These are phyloP conservation scores for Ceratina japonica DNA, from an alignment of 1,140 invertebrate species.

Conservation along the genomic window DNA sequence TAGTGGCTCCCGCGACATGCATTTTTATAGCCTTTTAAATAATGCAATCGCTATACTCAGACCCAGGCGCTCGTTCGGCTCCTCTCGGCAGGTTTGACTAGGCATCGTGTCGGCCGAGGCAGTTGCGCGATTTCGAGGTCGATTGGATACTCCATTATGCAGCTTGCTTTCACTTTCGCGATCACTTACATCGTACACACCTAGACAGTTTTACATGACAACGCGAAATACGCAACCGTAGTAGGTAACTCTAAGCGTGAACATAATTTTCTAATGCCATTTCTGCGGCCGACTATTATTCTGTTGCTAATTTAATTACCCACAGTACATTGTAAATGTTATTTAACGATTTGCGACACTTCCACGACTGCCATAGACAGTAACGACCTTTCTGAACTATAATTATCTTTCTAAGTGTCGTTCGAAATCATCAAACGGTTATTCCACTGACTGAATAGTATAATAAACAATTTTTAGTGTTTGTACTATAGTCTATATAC, in stretches of 20 bases:
- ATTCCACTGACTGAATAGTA: neutral
- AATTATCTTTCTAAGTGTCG: no score
- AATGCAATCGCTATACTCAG: conserved; percentile 37
- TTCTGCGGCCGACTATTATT: neutral
- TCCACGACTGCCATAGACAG: no score
- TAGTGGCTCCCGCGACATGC: conserved; percentile 1
- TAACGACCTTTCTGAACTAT: no score
- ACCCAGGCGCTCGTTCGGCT: conserved; percentile 10
- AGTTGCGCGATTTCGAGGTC: conserved; percentile 65
- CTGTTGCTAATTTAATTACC: neutral
- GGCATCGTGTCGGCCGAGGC: neutral
- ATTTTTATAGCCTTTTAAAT: conserved; percentile 54
- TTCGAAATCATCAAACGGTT: neutral
- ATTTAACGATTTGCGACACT: no score
- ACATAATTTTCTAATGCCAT: neutral
- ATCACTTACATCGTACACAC: conserved; percentile 45
- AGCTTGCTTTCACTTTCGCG: conserved; percentile 73
- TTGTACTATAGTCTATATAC: no score
- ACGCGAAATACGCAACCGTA: neutral
- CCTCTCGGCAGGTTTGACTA: conserved; percentile 27
- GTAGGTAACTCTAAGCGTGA: neutral
- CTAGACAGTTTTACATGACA: conserved; percentile 22
- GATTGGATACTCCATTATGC: conserved; percentile 59
- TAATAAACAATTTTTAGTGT: neutral
- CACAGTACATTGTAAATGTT: no score